Percentiles rank a stretch among this genome's conserved stretches.
Conservation (phyloP, 2,888 invertebrate species). For the Mystacides longicornis region DNA sequence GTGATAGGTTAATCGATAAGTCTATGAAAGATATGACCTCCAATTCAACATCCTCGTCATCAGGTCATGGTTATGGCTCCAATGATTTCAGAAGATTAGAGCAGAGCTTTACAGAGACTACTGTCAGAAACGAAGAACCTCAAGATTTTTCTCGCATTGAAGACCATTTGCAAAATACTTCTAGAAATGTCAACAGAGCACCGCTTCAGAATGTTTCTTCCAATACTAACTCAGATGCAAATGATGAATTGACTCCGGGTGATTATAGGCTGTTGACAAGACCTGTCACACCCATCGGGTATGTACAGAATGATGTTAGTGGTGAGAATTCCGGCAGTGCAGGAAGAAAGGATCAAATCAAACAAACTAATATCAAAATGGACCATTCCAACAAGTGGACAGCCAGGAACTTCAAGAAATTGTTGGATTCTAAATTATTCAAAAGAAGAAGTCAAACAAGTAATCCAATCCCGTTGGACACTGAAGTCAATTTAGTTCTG, state of each 20-base stretch:
- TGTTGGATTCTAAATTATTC: slow-evolving; percentile 33
- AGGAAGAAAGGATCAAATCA: slow-evolving; percentile 38
- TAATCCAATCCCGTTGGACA: slow-evolving; percentile 38
- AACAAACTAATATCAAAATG: slow-evolving; percentile 43
- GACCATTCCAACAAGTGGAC: slow-evolving; percentile 41
- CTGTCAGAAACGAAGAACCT: slow-evolving; percentile 14
- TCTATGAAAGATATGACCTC: slow-evolving; percentile 49
- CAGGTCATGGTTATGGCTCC: slow-evolving; percentile 20
- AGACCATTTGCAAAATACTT: not conserved
- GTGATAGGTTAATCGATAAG: slow-evolving; percentile 53
- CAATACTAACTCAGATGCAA: slow-evolving; percentile 7
- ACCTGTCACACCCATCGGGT: slow-evolving; percentile 57
- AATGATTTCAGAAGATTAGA: slow-evolving; percentile 19
- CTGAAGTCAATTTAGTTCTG: slow-evolving; percentile 49
- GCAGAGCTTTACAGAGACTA: slow-evolving; percentile 9
- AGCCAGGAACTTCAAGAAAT: slow-evolving; percentile 39
- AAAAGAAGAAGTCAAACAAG: slow-evolving; percentile 33
- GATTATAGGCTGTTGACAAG: slow-evolving; percentile 29
- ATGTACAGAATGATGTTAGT: slow-evolving; percentile 67
- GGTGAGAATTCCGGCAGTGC: slow-evolving; percentile 34
- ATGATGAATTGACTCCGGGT: slow-evolving; percentile 7
- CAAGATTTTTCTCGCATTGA: slow-evolving; percentile 22
- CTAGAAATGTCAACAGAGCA: slow-evolving; percentile 14
- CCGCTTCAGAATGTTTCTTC: slow-evolving; percentile 11
- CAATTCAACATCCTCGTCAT: slow-evolving; percentile 14